Base-by-base conservation (phyloP, 2,888 invertebrate species). In the Vannuccia rotundouncinata region DNA sequence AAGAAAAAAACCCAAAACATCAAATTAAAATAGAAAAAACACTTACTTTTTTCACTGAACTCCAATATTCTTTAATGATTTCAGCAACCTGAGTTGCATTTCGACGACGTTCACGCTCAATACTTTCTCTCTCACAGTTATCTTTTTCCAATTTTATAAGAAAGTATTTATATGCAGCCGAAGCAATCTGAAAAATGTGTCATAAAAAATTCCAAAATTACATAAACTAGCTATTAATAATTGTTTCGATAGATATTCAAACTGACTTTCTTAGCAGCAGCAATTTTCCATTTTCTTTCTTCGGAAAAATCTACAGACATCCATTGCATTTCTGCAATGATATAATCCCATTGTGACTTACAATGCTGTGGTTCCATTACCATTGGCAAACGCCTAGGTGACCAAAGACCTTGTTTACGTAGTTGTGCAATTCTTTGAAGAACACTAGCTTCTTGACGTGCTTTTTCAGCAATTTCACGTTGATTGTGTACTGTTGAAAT, bases 301-400 rank as follows among this genome's bases (percentile, higher is more conserved):
- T 95, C 94, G 30, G 94, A 94, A 89, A 99, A 99, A 89, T 99
- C 98, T 59, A 95, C 93, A 59, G 96, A 94, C 83, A 99, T 90
- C 99, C 99, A 99, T 59, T 93, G 93, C 95, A 97, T 96, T 90
- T 99, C 99, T 89, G 99, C 98, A 66, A 99, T 90, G 83, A 99
- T 90, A 89, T 95, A 98, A 89, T 99, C 99, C 97, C 98, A 98
- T 89, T 99, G 98, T 30, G 94, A 93, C 90, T 97, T 98, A 79
- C 92, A 90, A 82, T 97, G 91, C 82, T 92, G 91, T 84, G 95
- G 94, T 82, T 88, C 88, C 75, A 87, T 85, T 0, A 87, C 86
- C 89, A 95, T 95, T 79, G 95, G 95, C 87, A 96, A 90, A 81
- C 95, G 91, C 84, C 92, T 92, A 88, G 94, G 94, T 79, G 95